These are phyloP conservation scores for Tapera naevia DNA, from an alignment of 2,797 vertebrate species.

Conservation along the genomic window DNA sequence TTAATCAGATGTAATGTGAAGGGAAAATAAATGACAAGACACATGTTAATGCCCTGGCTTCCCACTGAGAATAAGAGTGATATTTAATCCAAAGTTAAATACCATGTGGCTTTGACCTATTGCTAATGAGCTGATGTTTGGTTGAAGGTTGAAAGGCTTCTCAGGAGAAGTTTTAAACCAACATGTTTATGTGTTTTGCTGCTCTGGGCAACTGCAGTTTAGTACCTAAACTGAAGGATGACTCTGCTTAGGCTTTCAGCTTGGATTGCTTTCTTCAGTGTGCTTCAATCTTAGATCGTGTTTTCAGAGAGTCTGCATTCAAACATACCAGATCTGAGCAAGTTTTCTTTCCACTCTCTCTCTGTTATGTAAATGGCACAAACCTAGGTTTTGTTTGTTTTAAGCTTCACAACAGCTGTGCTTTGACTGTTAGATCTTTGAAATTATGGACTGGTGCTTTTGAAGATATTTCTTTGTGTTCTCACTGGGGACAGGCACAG, in stretches of 20 bases:
- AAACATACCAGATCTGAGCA: neutral
- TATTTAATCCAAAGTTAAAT: neutral
- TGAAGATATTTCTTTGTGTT: neutral
- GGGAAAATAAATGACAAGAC: neutral
- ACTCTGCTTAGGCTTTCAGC: neutral
- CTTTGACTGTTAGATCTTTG: neutral
- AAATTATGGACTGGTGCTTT: accelerated
- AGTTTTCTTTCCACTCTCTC: neutral
- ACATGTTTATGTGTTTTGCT: accelerated
- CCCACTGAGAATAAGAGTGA: neutral
- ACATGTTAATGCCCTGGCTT: neutral
- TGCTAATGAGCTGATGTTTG: neutral
- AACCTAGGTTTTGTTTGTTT: neutral
- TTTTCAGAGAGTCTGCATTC: neutral
- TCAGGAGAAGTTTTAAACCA: neutral
- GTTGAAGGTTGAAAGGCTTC: neutral
- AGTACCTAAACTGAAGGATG: neutral
- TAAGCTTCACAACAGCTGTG: neutral
- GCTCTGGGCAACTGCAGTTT: accelerated
- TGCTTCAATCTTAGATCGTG: accelerated
- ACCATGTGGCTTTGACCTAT: neutral
- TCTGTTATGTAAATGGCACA: neutral
- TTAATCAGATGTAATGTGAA: neutral
- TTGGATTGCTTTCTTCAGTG: neutral
- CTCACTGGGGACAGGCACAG: accelerated